Evolutionary conservation across 1,140 invertebrate species (phyloP).

Genomic region (Rhagoletis pomonella): DNA sequence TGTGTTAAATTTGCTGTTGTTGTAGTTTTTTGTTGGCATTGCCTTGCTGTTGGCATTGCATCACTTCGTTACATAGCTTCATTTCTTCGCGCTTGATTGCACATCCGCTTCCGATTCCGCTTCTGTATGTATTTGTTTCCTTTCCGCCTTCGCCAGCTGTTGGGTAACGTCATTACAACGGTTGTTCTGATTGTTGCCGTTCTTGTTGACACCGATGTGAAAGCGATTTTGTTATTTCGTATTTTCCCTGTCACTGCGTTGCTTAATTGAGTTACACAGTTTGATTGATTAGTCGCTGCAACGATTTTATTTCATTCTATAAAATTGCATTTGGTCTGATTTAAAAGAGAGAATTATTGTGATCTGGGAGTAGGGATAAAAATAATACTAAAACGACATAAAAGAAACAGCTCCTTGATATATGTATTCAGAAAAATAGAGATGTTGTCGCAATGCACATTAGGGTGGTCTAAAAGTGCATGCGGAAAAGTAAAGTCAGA

Average conservation of each 20-base stretch:
- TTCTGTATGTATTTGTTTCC: background rate
- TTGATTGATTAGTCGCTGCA: slow-evolving; percentile 46
- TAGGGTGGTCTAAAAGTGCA: too few relatives aligned
- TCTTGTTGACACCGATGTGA: background rate
- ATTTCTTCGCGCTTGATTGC: slow-evolving; percentile 50
- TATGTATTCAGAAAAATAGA: too few relatives aligned
- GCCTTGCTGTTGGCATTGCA: background rate
- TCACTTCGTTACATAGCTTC: slow-evolving; percentile 37
- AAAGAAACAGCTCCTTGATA: too few relatives aligned
- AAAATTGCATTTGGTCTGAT: slow-evolving; percentile 45
- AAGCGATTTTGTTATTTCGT: slow-evolving; percentile 44
- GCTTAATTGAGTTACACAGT: slow-evolving; percentile 47
- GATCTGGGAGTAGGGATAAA: background rate
- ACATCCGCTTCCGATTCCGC: slow-evolving; percentile 37
- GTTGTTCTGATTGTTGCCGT: background rate
- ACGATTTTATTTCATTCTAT: slow-evolving; percentile 46
- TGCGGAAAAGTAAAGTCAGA: too few relatives aligned
- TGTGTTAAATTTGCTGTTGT: background rate
- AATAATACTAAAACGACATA: background rate
- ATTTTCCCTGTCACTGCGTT: slow-evolving; percentile 45
- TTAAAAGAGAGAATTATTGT: background rate
- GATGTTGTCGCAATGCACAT: too few relatives aligned
- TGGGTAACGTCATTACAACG: slow-evolving; percentile 20
- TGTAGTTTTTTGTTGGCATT: background rate
- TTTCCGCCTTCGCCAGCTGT: slow-evolving; percentile 1